These are phyloP conservation scores for Anagyrus pseudococci DNA, from an alignment of 2,888 invertebrate species.

Conservation along the genomic window DNA sequence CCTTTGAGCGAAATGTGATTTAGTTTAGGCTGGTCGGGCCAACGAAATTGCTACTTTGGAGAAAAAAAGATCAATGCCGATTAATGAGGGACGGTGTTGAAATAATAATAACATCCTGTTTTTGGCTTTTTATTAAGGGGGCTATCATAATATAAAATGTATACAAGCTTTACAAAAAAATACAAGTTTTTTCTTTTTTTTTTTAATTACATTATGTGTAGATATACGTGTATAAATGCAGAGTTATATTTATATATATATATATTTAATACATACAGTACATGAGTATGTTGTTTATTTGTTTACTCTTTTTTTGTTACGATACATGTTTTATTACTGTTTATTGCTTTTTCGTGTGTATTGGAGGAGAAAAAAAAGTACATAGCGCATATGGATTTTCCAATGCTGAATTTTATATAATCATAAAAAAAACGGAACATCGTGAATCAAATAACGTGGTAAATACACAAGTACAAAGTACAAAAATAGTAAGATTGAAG, in stretches of 20 bases:
- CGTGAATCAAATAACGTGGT: neutral
- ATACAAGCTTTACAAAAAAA: slow-evolving; percentile 31
- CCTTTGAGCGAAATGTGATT: no score
- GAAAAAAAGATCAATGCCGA: no score
- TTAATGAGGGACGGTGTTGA: no score
- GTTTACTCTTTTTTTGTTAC: no score
- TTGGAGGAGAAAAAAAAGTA: slow-evolving; percentile 13
- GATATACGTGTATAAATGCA: slow-evolving; percentile 8
- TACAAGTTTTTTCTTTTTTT: slow-evolving; percentile 16
- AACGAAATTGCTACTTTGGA: no score
- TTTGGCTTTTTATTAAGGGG: slow-evolving; percentile 31
- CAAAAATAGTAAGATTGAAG: no score
- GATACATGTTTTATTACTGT: neutral
- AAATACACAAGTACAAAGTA: slow-evolving; percentile 4
- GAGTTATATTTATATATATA: slow-evolving; percentile 5
- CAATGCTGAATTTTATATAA: no score
- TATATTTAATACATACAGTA: neutral
- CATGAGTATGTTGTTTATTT: no score
- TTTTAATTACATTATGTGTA: no score
- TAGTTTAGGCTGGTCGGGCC: no score
- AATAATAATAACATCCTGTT: no score
- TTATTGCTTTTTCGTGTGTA: no score
- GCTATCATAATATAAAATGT: slow-evolving; percentile 14
- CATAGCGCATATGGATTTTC: slow-evolving; percentile 11
- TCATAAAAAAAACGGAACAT: neutral